Percentiles rank a stretch among this genome's conserved stretches.
Conservation (phyloP, 2,888 invertebrate genomes). For the Timema podura region DNA sequence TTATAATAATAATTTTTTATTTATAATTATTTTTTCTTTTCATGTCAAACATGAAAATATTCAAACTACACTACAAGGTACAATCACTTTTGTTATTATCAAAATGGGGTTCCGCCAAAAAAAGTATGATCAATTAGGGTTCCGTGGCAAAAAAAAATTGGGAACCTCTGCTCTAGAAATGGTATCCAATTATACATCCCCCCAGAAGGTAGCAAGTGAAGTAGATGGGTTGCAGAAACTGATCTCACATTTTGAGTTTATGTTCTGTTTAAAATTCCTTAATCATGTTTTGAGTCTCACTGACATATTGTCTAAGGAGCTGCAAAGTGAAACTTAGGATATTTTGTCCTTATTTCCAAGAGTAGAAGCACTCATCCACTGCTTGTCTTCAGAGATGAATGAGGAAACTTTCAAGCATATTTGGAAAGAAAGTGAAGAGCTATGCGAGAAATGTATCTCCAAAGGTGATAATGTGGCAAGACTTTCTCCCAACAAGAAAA, state of each 20-base stretch:
- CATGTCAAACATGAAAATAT: too few species aligned
- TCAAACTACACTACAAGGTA: too few species aligned
- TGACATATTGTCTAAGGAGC: neutral
- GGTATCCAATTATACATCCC: neutral
- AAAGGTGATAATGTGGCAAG: neutral
- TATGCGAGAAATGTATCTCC: neutral
- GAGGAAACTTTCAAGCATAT: neutral
- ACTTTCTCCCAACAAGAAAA: neutral
- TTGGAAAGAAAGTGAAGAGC: conserved; percentile 3
- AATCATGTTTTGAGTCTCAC: neutral
- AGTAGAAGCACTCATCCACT: conserved; percentile 9
- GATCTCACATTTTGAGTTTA: neutral
- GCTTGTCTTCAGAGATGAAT: conserved; percentile 4
- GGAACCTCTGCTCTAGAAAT: too few species aligned
- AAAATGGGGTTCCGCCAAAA: too few species aligned
- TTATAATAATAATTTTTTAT: too few species aligned
- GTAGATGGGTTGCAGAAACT: neutral
- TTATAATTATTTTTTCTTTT: too few species aligned
- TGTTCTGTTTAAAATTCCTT: neutral
- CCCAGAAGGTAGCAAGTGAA: neutral
- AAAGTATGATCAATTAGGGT: too few species aligned
- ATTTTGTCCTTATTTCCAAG: neutral
- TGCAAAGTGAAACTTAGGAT: neutral
- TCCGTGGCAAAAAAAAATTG: too few species aligned
- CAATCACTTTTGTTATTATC: too few species aligned